A percentile compares a stretch with the other conserved stretches of the same genome.
phyloP scores from a whole-genome alignment of 1,140 invertebrate species.

The Ostrea denselamellosa region DNA sequence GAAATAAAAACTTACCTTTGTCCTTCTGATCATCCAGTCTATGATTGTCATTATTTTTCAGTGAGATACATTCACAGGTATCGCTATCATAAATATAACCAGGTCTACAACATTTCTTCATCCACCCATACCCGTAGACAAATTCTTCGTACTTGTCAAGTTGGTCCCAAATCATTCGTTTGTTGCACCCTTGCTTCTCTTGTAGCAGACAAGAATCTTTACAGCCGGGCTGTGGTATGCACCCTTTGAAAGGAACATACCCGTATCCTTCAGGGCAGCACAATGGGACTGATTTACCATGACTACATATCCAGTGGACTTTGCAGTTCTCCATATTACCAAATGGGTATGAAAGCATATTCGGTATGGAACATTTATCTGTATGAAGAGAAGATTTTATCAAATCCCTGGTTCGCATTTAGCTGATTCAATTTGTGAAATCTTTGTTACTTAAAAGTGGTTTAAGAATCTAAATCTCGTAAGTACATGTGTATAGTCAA shows the following conservation, averaged over 20 bases:
- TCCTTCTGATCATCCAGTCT: neutral
- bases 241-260: conserved; percentile 40
- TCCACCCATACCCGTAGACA: conserved; percentile 43
- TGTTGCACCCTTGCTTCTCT: conserved; percentile 34
- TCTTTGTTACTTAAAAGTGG: too few relatives aligned
- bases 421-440: too few relatives aligned
- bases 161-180: neutral
- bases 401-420: neutral
- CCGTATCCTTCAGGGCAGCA: conserved; percentile 41
- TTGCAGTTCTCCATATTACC: conserved; percentile 39
- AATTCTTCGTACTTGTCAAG: conserved; percentile 37
- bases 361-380: conserved; percentile 53
- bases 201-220: conserved; percentile 39
- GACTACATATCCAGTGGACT: conserved; percentile 47
- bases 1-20: neutral
- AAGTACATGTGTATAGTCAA: neutral
- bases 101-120: conserved; percentile 34
- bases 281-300: conserved; percentile 43
- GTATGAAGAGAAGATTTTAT: neutral
- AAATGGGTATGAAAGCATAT: conserved; percentile 53
- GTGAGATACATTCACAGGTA: conserved; percentile 29
- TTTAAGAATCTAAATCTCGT: neutral
- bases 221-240: neutral
- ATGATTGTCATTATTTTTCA: neutral
- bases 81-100: conserved; percentile 27